A percentile compares a stretch with the other conserved stretches of the same genome.
Evolutionary conservation across 2,113 vertebrate genomes (phyloP).

Genomic region (Cranoglanis bouderius): DNA sequence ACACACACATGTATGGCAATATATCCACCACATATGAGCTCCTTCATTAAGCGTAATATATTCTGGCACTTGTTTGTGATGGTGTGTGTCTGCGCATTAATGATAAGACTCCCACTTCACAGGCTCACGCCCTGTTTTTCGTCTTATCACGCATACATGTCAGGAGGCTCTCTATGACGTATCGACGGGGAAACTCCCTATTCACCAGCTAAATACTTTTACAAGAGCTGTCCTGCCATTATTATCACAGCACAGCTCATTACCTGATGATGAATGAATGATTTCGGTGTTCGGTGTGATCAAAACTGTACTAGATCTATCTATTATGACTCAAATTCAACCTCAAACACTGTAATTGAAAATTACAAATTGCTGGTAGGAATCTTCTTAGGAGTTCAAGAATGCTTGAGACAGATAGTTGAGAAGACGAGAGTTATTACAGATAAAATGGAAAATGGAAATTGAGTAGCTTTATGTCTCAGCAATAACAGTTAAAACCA

Average conservation of each 20-base stretch:
- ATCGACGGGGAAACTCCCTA: slow-evolving; percentile 18
- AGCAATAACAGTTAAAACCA: slow-evolving; percentile 5
- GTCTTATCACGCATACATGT: slow-evolving; percentile 14
- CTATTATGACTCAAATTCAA: neutral
- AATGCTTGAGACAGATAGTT: neutral
- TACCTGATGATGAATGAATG: neutral
- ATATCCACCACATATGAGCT: slow-evolving; percentile 5
- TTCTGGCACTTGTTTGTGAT: neutral
- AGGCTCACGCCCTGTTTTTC: slow-evolving; percentile 37
- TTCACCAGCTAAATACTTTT: neutral
- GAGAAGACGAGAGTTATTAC: neutral
- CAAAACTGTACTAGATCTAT: neutral
- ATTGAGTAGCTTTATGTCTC: neutral
- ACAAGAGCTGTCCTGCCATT: neutral
- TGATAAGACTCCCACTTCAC: slow-evolving; percentile 31
- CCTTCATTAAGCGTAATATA: neutral
- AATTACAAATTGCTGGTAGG: neutral
- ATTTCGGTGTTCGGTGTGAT: neutral
- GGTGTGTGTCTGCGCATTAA: slow-evolving; percentile 4
- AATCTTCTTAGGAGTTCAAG: neutral
- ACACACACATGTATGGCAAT: neutral
- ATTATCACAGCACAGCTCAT: neutral
- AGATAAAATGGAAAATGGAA: no score
- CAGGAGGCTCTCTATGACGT: slow-evolving; percentile 16
- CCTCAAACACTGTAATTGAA: neutral